Evolutionary conservation across 92 coral and sea anemone species (phyloP).

Genomic region (Palythoa grandiflora): DNA sequence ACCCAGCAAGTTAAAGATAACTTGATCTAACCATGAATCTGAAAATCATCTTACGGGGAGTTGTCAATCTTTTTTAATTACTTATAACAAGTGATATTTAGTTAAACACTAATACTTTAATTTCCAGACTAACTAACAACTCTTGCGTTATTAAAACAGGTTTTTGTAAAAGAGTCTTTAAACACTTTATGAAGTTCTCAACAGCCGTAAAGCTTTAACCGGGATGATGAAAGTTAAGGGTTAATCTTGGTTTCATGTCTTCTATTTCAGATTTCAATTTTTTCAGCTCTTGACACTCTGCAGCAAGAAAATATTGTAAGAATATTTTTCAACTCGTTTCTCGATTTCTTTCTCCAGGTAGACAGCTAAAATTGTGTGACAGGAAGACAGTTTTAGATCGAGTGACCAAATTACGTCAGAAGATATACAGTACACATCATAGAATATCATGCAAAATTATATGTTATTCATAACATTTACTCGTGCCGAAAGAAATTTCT

Average conservation of each 20-base stretch:
- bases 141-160: neutral
- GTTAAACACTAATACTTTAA: no score
- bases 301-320: slow-evolving; percentile 79
- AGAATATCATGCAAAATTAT: neutral
- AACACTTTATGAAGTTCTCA: neutral
- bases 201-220: no score
- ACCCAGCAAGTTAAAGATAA: no score
- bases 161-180: neutral
- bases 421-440: neutral
- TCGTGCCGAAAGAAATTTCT: neutral
- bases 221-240: neutral
- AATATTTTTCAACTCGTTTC: neutral
- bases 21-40: no score
- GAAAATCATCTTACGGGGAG: no score
- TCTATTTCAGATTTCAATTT: slow-evolving; percentile 76
- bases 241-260: slow-evolving; percentile 9
- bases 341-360: neutral
- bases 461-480: neutral
- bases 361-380: neutral
- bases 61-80: no score
- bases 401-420: neutral
- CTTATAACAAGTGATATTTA: no score
- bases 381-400: neutral
- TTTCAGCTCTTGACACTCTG: slow-evolving; percentile 74
- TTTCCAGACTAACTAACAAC: neutral